Evolutionary conservation across 1,140 invertebrate genomes (phyloP), one percentile per base, ranked within the genome.

Genomic region (Zaprionus africanus): DNA sequence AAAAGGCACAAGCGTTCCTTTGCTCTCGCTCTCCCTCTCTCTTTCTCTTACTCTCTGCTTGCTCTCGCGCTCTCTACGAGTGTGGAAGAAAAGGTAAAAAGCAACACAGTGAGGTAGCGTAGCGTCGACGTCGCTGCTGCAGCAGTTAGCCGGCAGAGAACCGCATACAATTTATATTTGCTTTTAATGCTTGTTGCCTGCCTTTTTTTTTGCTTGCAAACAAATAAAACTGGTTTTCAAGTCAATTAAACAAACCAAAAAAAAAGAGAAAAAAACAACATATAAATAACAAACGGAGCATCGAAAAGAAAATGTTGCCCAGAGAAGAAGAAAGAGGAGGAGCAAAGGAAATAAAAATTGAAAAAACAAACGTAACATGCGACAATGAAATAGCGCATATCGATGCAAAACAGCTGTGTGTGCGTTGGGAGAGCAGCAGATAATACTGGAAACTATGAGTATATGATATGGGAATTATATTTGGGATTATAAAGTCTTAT

Each of bases 141-240:
- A 66, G 76, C 56, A 34, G 31, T 11, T 9, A 34, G 76, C 31
- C 6, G 46, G 19, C 46, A 51, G 46, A 51, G 46, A 24, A 54
- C 38, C 69, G 79, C 66, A 74, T 68, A 86, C 79, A 87, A 86
- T 86, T 86, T 86, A 86, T 87, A 86, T 86, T 86, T 86, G 79
- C 79, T 87, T 82, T 86, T 79, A 85, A 82, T 79, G 83, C 73
- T 86, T 82, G 83, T 83, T 82, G 46, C 19, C 46, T 78, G 75
- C 63, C n/a, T 76, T 77, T 64, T 57, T 64, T 64, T 71, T 64
- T 86, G 82, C 72, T 81, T 79, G 69, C 83, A 87, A 87, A 80
- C 83, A 86, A 86, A 86, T 86, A 86, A 86, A 86, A 86, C 83
- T 82, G 83, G 83, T 86, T 86, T 86, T 87, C 83, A 66, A 80